Conservation (phyloP, 2,888 invertebrate genomes). For the Microplitis deprimator region DNA sequence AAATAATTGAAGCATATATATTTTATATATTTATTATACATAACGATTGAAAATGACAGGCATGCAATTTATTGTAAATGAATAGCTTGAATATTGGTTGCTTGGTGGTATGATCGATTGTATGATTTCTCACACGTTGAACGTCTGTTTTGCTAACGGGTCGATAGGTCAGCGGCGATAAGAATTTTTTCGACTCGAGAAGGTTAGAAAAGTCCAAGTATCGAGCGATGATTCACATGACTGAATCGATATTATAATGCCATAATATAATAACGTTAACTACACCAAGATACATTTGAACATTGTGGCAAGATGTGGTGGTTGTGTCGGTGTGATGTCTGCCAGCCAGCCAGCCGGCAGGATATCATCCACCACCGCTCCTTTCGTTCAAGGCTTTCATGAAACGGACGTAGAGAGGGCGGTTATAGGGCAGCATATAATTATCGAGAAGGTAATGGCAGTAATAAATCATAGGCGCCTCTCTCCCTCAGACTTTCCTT, state of each 20-base stretch:
- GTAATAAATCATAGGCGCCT: constrained; percentile 72
- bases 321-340: constrained; percentile 26
- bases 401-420: constrained; percentile 62
- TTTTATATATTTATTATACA: constrained; percentile 4
- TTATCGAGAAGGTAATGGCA: constrained; percentile 70
- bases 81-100: constrained; percentile 8
- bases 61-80: constrained; percentile 13
- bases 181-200: constrained; percentile 35
- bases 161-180: constrained; percentile 42
- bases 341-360: constrained; percentile 57
- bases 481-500: constrained; percentile 57
- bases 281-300: not conserved
- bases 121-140: constrained; percentile 38
- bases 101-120: constrained; percentile 29
- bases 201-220: constrained; percentile 32
- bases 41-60: constrained; percentile 15
- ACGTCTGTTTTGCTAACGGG: constrained; percentile 29
- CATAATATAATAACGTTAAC: constrained; percentile 7
- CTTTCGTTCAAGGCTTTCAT: constrained; percentile 52
- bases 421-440: constrained; percentile 70
- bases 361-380: constrained; percentile 64
- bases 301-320: constrained; percentile 7
- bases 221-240: constrained; percentile 30
- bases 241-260: constrained; percentile 21
- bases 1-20: constrained; percentile 12